Evolutionary conservation across 2,113 vertebrate genomes (phyloP), one percentile per base, ranked within the genome.

Genomic region (Corythoichthys intestinalis): DNA sequence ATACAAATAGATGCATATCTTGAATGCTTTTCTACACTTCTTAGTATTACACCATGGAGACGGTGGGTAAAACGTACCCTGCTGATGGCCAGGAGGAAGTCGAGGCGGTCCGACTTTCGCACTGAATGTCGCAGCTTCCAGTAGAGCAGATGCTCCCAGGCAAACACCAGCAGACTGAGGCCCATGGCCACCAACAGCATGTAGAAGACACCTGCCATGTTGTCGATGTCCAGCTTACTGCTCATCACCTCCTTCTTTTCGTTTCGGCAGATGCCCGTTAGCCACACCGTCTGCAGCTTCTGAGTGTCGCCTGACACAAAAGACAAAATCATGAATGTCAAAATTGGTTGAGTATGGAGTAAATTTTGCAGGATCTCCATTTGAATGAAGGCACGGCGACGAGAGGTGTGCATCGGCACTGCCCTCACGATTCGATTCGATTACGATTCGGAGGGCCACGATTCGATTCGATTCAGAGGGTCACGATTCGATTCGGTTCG

Each of bases 161-260:
- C 92, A 0, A 99, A 99, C 67, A 98, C 97, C 78, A 98, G 90
- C 77, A 99, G 89, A 76, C 96, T 98, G 68, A 99, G 92, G 49
- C 96, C 97, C 96, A 99, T 98, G 83, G 97, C 97, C 77, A 99
- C 97, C 2, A 99, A 88, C 84, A 99, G 91, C 97, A 99, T 99
- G 87, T 99, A 98, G 93, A 99, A 99, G 61, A 98, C 97, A 0
- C 97, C 97, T 0, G 97, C 97, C 97, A 99, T 99, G 90, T 99
- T 99, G 91, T 99, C 97, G 0, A 99, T 97, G 86, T 99, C 97
- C 83, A 99, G 88, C 84, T 99, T 98, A 73, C 95, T 98, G 92
- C 97, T 99, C 94, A 99, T 98, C 66, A 96, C 97, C 83, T 98
- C 97, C 0, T 98, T 99, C 93, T 98, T 99, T 91, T 99, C 97